phyloP scores from a whole-genome alignment of 2,797 vertebrate genomes.

The Dicrostonyx torquatus region DNA sequence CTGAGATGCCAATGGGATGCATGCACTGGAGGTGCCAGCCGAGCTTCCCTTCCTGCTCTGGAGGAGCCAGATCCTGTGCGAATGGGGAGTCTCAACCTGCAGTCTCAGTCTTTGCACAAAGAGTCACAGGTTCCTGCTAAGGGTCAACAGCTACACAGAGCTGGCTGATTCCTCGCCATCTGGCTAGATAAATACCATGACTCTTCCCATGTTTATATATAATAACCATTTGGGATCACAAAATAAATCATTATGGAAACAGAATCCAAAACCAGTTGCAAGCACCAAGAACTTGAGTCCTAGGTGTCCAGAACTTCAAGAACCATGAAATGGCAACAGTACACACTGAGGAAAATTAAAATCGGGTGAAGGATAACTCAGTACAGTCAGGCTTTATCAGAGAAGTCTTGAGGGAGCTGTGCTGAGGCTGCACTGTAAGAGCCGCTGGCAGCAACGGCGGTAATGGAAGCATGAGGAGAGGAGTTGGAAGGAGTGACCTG shows the following conservation, averaged over 20 bases:
- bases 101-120: not conserved
- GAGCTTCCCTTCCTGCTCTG: not conserved
- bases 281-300: not conserved
- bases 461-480: not conserved
- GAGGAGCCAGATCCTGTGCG: not conserved
- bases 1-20: rapidly evolving
- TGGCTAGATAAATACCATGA: not conserved
- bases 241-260: not conserved
- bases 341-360: not conserved
- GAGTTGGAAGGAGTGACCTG: not conserved
- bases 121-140: not conserved
- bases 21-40: not conserved
- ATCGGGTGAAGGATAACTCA: not conserved
- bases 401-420: not conserved
- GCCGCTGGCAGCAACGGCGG: not conserved
- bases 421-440: not conserved
- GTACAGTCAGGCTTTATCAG: not conserved
- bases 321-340: not conserved
- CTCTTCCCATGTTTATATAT: not conserved
- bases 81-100: not conserved
- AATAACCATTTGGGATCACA: not conserved
- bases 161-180: not conserved
- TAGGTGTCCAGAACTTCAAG: not conserved
- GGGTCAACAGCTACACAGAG: not conserved
- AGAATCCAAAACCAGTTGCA: conserved; percentile 7